Percentiles rank a stretch among this genome's conserved stretches.
phyloP scores from a whole-genome alignment of 2,113 vertebrate genomes.

The Oceanites oceanicus region DNA sequence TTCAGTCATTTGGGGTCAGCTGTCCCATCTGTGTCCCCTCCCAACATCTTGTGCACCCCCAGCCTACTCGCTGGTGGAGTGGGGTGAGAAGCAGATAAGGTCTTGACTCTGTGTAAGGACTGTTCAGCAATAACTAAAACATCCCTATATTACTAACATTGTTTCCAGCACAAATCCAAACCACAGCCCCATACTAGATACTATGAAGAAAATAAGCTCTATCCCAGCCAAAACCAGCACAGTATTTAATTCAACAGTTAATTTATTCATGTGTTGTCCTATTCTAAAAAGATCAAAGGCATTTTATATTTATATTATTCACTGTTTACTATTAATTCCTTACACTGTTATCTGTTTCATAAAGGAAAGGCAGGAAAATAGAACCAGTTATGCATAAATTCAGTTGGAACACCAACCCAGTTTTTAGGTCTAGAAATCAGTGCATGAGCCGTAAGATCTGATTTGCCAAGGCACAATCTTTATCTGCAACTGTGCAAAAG shows the following conservation, averaged over 20 bases:
- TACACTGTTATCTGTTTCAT: not conserved
- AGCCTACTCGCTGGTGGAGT: not conserved
- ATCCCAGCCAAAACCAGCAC: not conserved
- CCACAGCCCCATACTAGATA: not conserved
- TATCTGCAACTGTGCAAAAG: not conserved
- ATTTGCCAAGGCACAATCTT: not conserved
- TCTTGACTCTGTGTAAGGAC: not conserved
- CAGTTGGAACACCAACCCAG: accelerated
- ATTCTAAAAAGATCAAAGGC: not conserved
- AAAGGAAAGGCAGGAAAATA: not conserved
- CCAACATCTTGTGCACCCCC: not conserved
- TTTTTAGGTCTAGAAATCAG: not conserved
- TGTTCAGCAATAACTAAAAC: not conserved
- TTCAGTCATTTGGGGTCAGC: not conserved
- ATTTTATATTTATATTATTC: not conserved
- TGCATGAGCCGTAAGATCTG: not conserved
- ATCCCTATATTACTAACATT: not conserved
- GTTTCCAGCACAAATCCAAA: not conserved
- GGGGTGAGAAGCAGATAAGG: not conserved
- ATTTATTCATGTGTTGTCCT: not conserved
- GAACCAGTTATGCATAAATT: not conserved
- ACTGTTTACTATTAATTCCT: not conserved
- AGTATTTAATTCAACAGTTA: not conserved
- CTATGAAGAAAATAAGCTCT: not conserved
- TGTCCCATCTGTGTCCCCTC: not conserved